phyloP scores from a whole-genome alignment of 2,888 invertebrate genomes.

The Lomographa bimaculata region DNA sequence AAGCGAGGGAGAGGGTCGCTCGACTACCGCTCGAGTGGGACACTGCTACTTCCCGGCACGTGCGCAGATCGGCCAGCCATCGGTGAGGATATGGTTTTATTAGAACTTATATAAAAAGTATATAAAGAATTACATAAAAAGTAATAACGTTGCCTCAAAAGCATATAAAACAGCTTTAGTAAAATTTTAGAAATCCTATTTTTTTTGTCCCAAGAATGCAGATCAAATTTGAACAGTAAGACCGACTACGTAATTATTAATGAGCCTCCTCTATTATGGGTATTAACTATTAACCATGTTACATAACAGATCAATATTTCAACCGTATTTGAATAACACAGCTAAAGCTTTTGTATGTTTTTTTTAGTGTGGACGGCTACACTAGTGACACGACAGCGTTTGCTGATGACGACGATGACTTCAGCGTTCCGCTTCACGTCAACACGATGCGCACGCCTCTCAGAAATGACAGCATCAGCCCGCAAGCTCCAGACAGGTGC shows the following conservation, averaged over 20 bases:
- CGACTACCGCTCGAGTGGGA: conserved; percentile 87
- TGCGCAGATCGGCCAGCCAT: conserved; percentile 78
- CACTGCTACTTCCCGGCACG: conserved; percentile 69
- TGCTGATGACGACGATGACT: conserved; percentile 89
- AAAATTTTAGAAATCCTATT: too few species aligned
- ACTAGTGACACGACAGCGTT: conserved; percentile 91
- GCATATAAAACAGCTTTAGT: too few species aligned
- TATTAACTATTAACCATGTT: too few species aligned
- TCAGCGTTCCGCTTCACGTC: conserved; percentile 87
- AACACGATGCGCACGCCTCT: conserved; percentile 83
- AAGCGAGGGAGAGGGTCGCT: conserved; percentile 89
- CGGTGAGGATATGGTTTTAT: conserved; percentile 58
- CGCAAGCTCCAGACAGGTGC: conserved; percentile 77
- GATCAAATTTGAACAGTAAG: too few species aligned
- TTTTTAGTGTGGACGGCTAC: conserved; percentile 87
- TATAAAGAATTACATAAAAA: too few species aligned
- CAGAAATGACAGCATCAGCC: conserved; percentile 70
- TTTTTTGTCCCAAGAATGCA: too few species aligned
- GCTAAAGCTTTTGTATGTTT: background rate
- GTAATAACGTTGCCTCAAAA: too few species aligned
- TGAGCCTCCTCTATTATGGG: too few species aligned
- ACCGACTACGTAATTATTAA: too few species aligned
- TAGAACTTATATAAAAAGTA: too few species aligned
- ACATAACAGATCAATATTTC: too few species aligned
- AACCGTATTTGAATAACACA: too few species aligned